These are phyloP conservation scores for Promerops cafer DNA, from an alignment of 2,113 vertebrate genomes.

Conservation along the genomic window DNA sequence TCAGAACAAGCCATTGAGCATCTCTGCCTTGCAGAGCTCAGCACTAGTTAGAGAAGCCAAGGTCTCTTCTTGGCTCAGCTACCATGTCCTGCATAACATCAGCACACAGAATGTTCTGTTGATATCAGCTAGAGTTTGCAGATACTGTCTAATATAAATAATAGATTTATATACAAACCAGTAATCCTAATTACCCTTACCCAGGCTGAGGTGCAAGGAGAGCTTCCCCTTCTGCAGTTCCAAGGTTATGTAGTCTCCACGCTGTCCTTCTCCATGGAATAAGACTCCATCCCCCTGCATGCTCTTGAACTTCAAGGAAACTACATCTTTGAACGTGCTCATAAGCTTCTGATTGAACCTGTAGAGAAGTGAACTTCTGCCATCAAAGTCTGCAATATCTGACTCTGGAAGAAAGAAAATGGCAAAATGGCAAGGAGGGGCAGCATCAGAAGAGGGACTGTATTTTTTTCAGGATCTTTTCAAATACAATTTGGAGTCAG, in stretches of 20 bases:
- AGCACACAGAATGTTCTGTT: not conserved
- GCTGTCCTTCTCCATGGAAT: conserved; percentile 93
- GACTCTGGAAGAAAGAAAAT: conserved; percentile 77
- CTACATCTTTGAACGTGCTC: conserved; percentile 96
- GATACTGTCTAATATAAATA: not conserved
- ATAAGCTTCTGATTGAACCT: conserved; percentile 98
- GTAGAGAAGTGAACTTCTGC: conserved; percentile 94
- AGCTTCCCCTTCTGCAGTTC: conserved; percentile 90
- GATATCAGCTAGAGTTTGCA: not conserved
- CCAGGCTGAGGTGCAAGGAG: conserved; percentile 87
- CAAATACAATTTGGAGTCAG: not conserved
- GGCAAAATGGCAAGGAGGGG: not conserved
- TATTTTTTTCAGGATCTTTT: not conserved
- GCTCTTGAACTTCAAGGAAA: conserved; percentile 95
- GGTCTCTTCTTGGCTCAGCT: not conserved
- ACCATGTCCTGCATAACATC: not conserved
- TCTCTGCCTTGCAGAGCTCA: not conserved
- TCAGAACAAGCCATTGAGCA: not conserved
- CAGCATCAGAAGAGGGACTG: not conserved
- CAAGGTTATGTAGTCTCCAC: conserved; percentile 91
- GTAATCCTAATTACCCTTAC: conserved; percentile 65
- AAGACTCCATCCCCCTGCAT: conserved; percentile 90
- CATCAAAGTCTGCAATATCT: conserved; percentile 90
- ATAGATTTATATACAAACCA: not conserved
- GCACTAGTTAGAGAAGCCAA: not conserved